A percentile compares a stretch with the other conserved stretches of the same genome.
These are phyloP conservation scores for Upupa epops DNA, from an alignment of 2,113 vertebrate genomes.

Conservation along the genomic window DNA sequence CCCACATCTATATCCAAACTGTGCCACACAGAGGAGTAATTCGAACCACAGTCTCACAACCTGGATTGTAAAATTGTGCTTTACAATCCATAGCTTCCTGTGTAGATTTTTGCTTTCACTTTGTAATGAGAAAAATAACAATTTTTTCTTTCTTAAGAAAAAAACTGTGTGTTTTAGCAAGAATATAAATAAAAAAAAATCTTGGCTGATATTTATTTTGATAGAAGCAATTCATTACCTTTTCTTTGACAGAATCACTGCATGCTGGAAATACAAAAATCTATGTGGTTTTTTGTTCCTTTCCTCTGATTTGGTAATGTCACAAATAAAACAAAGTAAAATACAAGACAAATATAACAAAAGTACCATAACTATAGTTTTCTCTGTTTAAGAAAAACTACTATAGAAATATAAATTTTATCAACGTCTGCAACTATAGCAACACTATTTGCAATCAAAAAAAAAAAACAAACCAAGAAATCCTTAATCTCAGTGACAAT, in stretches of 20 bases:
- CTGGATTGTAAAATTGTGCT: too few relatives aligned
- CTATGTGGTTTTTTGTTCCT: rapidly evolving
- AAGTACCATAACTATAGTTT: neutral
- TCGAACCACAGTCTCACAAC: neutral
- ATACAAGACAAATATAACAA: too few relatives aligned
- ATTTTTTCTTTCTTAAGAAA: neutral
- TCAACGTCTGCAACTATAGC: neutral
- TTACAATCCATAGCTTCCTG: neutral
- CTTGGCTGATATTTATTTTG: neutral
- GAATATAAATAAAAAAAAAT: neutral
- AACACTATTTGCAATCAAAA: neutral
- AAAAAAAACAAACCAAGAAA: neutral
- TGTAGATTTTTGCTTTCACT: neutral
- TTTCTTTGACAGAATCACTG: neutral
- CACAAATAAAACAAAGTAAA: neutral
- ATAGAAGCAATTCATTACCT: neutral
- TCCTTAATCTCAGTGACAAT: neutral
- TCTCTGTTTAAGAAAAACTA: neutral
- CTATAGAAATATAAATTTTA: neutral
- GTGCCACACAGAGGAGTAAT: neutral
- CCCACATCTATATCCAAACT: neutral
- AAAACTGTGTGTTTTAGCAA: neutral
- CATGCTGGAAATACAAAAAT: neutral
- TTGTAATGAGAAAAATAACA: neutral
- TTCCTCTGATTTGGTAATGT: neutral